These are phyloP conservation scores for Phragmatobia fuliginosa DNA, from an alignment of 2,888 invertebrate species.

Conservation along the genomic window DNA sequence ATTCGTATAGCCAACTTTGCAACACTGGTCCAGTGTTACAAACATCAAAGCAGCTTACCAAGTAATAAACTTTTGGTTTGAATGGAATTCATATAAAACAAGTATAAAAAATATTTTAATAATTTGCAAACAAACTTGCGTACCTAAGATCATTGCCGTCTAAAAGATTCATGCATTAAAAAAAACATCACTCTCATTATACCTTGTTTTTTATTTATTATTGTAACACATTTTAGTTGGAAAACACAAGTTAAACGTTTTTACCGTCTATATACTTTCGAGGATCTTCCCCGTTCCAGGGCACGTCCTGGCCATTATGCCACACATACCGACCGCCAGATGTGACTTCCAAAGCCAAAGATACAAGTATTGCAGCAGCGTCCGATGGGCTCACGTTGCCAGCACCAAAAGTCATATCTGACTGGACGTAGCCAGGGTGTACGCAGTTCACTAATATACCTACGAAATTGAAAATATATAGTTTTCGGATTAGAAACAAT, in stretches of 20 bases:
- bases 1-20: background rate
- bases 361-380: conserved; percentile 60
- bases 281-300: conserved; percentile 78
- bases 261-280: conserved; percentile 71
- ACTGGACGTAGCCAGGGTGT: conserved; percentile 79
- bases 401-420: conserved; percentile 77
- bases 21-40: background rate
- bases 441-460: conserved; percentile 75
- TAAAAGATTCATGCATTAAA: background rate
- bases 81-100: background rate
- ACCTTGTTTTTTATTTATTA: too few species aligned
- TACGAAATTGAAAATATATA: conserved; percentile 35
- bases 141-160: too few species aligned
- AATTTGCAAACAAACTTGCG: too few species aligned
- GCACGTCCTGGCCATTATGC: conserved; percentile 67
- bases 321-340: conserved; percentile 69
- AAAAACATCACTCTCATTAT: background rate
- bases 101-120: background rate
- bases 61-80: too few species aligned
- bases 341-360: conserved; percentile 56
- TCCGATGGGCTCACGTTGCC: conserved; percentile 66
- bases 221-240: background rate
- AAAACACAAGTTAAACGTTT: conserved; percentile 25
- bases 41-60: background rate
- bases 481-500: too few species aligned